These are phyloP conservation scores for Gymnobelideus leadbeateri DNA, from an alignment of 2,113 vertebrate genomes.

Conservation along the genomic window DNA sequence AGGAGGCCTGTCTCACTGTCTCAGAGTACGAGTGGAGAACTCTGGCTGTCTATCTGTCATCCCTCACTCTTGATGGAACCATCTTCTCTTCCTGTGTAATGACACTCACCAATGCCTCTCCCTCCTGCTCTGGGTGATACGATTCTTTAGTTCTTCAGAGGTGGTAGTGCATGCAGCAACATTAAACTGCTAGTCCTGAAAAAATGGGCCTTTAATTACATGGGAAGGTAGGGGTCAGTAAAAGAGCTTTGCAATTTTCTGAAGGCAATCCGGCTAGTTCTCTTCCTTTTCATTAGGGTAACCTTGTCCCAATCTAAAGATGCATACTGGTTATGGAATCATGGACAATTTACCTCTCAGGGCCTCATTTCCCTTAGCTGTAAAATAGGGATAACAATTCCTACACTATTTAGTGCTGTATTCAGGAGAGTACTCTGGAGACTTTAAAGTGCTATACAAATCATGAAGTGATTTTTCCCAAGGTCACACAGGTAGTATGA, in stretches of 20 bases:
- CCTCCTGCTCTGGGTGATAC: neutral
- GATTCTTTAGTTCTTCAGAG: neutral
- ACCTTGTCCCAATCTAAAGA: neutral
- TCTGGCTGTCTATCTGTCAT: neutral
- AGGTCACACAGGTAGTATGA: neutral
- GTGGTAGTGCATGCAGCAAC: neutral
- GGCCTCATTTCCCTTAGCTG: neutral
- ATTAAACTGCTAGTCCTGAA: neutral
- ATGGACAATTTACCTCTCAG: neutral
- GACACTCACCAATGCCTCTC: neutral
- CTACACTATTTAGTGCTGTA: neutral
- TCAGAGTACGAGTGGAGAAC: too few relatives aligned
- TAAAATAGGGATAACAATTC: neutral
- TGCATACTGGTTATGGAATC: neutral
- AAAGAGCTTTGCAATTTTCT: neutral
- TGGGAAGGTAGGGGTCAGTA: too few relatives aligned
- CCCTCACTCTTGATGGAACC: neutral
- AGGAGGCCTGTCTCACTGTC: too few relatives aligned
- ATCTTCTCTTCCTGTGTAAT: neutral
- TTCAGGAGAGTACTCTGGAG: neutral
- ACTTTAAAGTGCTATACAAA: neutral
- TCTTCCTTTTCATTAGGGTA: neutral
- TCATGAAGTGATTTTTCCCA: neutral
- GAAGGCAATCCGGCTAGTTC: too few relatives aligned
- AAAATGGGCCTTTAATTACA: neutral